Conservation (phyloP, 2,888 invertebrate genomes). For the Polyommatus icarus region DNA sequence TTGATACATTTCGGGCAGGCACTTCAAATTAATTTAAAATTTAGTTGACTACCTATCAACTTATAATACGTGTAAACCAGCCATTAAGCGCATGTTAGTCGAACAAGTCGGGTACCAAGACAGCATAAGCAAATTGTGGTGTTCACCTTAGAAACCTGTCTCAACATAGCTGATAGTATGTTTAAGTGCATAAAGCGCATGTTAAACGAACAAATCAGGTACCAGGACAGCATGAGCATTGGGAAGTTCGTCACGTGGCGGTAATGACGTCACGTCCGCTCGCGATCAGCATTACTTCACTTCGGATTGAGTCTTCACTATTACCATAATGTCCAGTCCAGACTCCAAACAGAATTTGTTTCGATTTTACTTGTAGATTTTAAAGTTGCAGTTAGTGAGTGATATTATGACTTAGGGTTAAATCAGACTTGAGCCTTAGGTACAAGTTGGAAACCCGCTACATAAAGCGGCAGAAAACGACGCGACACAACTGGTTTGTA, state of each 20-base stretch:
- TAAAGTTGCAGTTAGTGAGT: not conserved
- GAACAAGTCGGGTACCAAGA: too few species aligned
- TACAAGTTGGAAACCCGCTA: too few species aligned
- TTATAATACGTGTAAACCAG: too few species aligned
- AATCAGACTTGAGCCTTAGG: too few species aligned
- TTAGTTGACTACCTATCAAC: too few species aligned
- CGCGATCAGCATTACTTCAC: conserved; percentile 15
- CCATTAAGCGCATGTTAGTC: too few species aligned
- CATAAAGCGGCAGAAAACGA: too few species aligned
- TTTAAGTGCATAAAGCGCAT: not conserved
- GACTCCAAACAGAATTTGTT: not conserved
- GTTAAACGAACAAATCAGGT: not conserved
- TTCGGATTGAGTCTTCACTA: conserved; percentile 17
- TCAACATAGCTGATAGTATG: not conserved
- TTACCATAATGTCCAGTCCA: not conserved
- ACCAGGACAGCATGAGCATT: not conserved
- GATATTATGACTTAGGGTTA: too few species aligned
- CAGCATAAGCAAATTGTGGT: too few species aligned
- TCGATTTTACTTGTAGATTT: not conserved
- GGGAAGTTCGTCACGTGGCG: not conserved
- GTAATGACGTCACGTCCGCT: conserved; percentile 27
- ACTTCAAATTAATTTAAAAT: too few species aligned
- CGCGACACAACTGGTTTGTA: too few species aligned
- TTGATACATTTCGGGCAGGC: too few species aligned
- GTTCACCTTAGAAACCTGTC: not conserved